These are phyloP conservation scores for Esox lucius DNA, from an alignment of 2,797 vertebrate genomes.

Conservation along the genomic window DNA sequence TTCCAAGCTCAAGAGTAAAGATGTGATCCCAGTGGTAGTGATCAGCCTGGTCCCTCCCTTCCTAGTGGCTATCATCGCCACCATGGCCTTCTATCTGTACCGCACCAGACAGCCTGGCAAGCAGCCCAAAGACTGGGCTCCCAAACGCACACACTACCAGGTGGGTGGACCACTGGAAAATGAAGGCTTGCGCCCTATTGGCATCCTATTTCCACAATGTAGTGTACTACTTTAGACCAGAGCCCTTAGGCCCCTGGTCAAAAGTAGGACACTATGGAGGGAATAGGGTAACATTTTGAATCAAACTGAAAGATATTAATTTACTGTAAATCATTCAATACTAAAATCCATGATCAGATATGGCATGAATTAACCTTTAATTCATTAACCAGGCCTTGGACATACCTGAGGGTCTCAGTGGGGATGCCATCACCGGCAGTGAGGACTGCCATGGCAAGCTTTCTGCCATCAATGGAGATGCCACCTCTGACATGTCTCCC, in stretches of 20 bases:
- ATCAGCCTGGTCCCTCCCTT: conserved; percentile 85
- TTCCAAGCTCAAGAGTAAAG: conserved; percentile 82
- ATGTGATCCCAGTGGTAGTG: conserved; percentile 86
- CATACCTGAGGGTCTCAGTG: conserved; percentile 48
- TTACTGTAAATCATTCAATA: not conserved
- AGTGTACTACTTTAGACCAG: not conserved
- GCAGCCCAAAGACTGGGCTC: conserved; percentile 76
- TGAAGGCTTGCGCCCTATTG: not conserved
- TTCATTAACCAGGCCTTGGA: conserved; percentile 58
- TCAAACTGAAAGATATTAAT: not conserved
- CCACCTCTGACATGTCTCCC: conserved; percentile 33
- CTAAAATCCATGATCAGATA: no score
- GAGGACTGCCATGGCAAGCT: conserved; percentile 65
- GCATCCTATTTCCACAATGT: not conserved
- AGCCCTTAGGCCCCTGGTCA: conserved; percentile 27
- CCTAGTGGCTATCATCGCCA: conserved; percentile 79
- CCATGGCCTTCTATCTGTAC: conserved; percentile 82
- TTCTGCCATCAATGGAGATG: conserved; percentile 51
- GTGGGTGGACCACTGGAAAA: not conserved
- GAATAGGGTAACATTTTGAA: not conserved
- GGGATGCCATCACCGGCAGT: conserved; percentile 12
- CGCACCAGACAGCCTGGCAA: conserved; percentile 77
- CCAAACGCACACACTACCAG: conserved; percentile 60
- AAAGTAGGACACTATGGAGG: not conserved
- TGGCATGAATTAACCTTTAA: no score